Evolutionary conservation across 2,888 invertebrate genomes (phyloP).

Genomic region (Nemotelus pantherinus): DNA sequence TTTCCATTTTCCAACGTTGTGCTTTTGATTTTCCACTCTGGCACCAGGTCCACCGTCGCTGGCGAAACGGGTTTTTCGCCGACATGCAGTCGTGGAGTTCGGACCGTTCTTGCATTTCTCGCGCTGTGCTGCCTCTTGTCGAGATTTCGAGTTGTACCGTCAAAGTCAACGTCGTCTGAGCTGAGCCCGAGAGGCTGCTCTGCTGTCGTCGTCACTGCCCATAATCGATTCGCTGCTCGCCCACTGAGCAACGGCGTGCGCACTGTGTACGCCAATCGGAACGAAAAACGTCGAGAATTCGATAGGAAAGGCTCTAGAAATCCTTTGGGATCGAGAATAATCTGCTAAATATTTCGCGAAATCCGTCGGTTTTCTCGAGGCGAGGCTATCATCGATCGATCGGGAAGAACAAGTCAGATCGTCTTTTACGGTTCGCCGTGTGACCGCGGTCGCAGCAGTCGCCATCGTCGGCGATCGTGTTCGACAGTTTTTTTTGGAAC

Average conservation of each 20-base stretch:
- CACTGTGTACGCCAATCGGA: constrained; percentile 21
- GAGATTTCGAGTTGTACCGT: constrained; percentile 29
- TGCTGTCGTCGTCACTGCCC: constrained; percentile 20
- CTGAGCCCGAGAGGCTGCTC: not conserved
- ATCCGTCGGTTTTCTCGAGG: not conserved
- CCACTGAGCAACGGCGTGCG: constrained; percentile 36
- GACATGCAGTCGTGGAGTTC: constrained; percentile 42
- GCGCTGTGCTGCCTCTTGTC: constrained; percentile 26
- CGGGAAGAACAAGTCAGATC: constrained; percentile 11
- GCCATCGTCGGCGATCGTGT: constrained; percentile 13
- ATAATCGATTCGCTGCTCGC: constrained; percentile 39
- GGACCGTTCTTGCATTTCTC: constrained; percentile 24
- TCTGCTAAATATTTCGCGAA: not conserved
- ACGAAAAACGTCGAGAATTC: constrained; percentile 16
- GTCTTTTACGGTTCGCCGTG: not conserved
- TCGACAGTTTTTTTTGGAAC: not conserved
- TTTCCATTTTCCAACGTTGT: constrained; percentile 1
- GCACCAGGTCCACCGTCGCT: not conserved
- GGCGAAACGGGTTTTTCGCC: constrained; percentile 34
- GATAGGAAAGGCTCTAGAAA: not conserved
- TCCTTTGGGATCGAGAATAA: constrained; percentile 5
- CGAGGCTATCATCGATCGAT: not conserved
- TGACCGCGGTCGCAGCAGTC: constrained; percentile 15
- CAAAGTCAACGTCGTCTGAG: constrained; percentile 17
- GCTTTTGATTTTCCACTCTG: constrained; percentile 19